Percentiles rank a stretch among this genome's conserved stretches.
These are phyloP conservation scores for Melanostoma scalare DNA, from an alignment of 2,888 invertebrate species.

Conservation along the genomic window DNA sequence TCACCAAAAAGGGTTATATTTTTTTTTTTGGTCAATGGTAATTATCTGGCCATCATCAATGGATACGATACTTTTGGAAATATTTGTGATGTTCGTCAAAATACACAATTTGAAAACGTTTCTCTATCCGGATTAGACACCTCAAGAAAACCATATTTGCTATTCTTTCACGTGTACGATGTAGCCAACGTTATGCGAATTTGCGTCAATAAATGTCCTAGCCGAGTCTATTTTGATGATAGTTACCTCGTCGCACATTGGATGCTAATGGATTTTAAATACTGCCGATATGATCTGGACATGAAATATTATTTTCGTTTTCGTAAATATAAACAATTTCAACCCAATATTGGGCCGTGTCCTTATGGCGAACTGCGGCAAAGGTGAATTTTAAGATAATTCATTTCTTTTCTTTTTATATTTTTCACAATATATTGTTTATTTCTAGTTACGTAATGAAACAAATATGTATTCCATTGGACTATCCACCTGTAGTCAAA, in stretches of 20 bases:
- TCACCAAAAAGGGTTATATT: too few relatives aligned
- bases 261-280: background rate
- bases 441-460: background rate
- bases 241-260: background rate
- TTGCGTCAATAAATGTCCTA: conserved; percentile 94
- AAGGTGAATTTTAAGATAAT: background rate
- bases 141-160: conserved; percentile 88
- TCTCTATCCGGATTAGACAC: conserved; percentile 91
- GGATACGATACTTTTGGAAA: conserved; percentile 97
- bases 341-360: conserved; percentile 1
- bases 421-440: too few relatives aligned
- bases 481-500: background rate
- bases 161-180: conserved; percentile 91
- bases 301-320: background rate
- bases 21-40: too few relatives aligned
- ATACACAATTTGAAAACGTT: conserved; percentile 88
- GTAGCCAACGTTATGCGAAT: conserved; percentile 90
- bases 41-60: conserved; percentile 91
- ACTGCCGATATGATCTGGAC: conserved; percentile 17
- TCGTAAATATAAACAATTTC: background rate
- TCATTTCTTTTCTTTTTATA: too few relatives aligned
- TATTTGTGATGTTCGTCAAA: conserved; percentile 92
- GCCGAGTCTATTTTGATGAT: conserved; percentile 69
- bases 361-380: background rate
- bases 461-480: background rate